Evolutionary conservation across 2,888 invertebrate species (phyloP).

Genomic region (Cerastis leucographa): DNA sequence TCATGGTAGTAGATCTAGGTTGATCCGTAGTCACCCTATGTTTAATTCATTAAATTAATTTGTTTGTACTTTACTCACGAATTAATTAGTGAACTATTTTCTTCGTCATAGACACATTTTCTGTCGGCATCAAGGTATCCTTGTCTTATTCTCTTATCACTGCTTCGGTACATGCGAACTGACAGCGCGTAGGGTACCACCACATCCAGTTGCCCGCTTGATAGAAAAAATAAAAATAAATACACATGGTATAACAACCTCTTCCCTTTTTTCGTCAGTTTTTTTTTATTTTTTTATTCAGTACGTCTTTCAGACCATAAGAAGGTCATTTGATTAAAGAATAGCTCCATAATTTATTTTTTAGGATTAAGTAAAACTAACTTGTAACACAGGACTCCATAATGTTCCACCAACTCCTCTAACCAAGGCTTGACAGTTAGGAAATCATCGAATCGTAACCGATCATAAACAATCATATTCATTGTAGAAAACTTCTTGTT

Average conservation of each 20-base stretch:
- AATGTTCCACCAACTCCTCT: constrained; percentile 61
- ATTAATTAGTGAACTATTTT: constrained; percentile 10
- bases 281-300: too few species aligned
- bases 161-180: constrained; percentile 13
- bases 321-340: too few species aligned
- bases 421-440: constrained; percentile 32
- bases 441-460: background rate
- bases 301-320: background rate
- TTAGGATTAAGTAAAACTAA: background rate
- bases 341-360: background rate
- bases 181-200: constrained; percentile 24
- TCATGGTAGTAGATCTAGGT: too few species aligned
- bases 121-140: constrained; percentile 13
- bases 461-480: background rate
- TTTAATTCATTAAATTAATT: background rate
- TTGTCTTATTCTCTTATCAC: constrained; percentile 22
- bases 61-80: constrained; percentile 1
- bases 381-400: constrained; percentile 61
- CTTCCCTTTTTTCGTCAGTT: background rate
- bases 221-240: background rate
- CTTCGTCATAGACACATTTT: constrained; percentile 23
- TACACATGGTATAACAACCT: background rate
- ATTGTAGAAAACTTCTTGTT: background rate
- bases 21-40: too few species aligned
- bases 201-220: constrained; percentile 15